Base-by-base conservation (phyloP, 2,113 vertebrate genomes). In the Phodopus roborovskii region DNA sequence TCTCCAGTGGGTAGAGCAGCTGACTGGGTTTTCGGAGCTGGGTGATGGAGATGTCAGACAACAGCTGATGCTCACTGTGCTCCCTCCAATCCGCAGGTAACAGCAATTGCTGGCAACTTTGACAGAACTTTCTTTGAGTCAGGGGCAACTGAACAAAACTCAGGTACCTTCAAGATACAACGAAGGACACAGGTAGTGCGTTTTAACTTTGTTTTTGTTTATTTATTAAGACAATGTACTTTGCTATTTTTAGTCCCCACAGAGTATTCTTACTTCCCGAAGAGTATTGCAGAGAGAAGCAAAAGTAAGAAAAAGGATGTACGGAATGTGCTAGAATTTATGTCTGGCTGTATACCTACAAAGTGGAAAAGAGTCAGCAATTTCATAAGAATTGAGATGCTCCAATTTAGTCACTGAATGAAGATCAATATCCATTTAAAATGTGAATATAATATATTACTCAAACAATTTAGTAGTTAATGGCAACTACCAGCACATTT, bases 91-190 rank as follows among this genome's bases (percentile, higher is more conserved):
- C 99, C 0, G 39, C 92, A 0, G 99, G 99, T 77, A 99, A 97
- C 0, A 99, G 97, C 94, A 99, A 92, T 20, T 98, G 96, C 97
- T 99, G 99, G 96, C 99, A 99, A 17, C 99, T 98, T 92, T 97
- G 97, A 94, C 99, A 99, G 98, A 99, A 99, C 82, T 97, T 99
- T 91, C 99, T 99, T 96, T 99, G 95, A 3, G 98, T 94, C 84
- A 98, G 77, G 0, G 98, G 98, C 88, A 99, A 97, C 30, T 98
- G 71, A 60, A 98, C n/a, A 87, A 99, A 99, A 95, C 98, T 98
- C 86, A 97, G 97, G 79, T 99, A 99, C 98, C 99, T 99, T 98
- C 26, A 86, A 96, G 94, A 97, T 1, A 97, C 64, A 96, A 95
- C 7, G 42, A 26, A 77, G 88, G 0, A 95, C 28, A 77, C 81